phyloP scores from a whole-genome alignment of 2,888 invertebrate genomes.

The Xanthorhoe spadicearia region DNA sequence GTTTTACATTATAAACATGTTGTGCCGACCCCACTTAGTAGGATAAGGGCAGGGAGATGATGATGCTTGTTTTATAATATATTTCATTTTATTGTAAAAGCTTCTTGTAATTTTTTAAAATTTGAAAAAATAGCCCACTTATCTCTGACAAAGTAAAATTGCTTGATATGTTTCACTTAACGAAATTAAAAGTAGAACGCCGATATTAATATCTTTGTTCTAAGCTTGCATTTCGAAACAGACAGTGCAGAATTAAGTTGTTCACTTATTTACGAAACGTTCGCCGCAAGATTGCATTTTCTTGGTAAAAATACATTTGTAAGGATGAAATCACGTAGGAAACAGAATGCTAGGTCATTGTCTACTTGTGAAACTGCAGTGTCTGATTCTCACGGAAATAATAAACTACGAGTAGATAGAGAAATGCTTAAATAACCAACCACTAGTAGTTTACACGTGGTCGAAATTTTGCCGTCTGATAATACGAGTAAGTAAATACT shows the following conservation, averaged over 20 bases:
- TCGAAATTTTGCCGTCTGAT: too few species aligned
- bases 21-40: too few species aligned
- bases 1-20: too few species aligned
- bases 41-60: too few species aligned
- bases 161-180: neutral
- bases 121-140: too few species aligned
- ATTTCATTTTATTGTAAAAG: too few species aligned
- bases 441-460: too few species aligned
- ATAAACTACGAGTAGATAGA: neutral
- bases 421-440: too few species aligned
- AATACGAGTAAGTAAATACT: too few species aligned
- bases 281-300: conserved; percentile 46
- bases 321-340: conserved; percentile 17
- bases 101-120: too few species aligned
- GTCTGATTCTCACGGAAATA: neutral
- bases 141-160: neutral
- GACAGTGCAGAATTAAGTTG: conserved; percentile 39
- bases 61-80: too few species aligned
- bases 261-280: conserved; percentile 42
- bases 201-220: conserved; percentile 13
- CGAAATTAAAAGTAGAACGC: conserved; percentile 5
- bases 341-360: conserved; percentile 2
- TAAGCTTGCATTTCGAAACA: conserved; percentile 25
- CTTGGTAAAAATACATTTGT: conserved; percentile 45
- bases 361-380: neutral